phyloP scores from a whole-genome alignment of 1,140 invertebrate genomes.

The Spodoptera litura region DNA sequence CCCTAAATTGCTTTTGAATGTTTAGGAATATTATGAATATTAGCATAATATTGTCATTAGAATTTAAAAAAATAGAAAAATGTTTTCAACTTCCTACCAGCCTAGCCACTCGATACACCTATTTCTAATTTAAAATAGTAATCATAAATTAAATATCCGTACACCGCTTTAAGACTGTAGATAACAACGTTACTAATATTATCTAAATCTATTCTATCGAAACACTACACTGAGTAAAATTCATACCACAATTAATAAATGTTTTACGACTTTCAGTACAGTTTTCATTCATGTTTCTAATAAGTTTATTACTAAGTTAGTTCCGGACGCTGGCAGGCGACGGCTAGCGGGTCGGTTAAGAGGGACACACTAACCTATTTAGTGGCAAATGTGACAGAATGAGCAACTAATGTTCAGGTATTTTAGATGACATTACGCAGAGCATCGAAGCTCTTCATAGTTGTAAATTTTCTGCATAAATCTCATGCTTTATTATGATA shows the following conservation, averaged over 20 bases:
- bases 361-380: conserved; percentile 24
- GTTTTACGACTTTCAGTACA: not conserved
- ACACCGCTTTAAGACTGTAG: too few relatives aligned
- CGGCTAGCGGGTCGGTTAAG: not conserved
- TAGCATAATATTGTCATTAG: too few relatives aligned
- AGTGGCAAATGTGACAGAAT: conserved; percentile 1
- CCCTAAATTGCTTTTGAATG: conserved; percentile 16
- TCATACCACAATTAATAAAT: not conserved
- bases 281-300: conserved; percentile 13
- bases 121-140: too few relatives aligned
- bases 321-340: not conserved
- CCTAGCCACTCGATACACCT: too few relatives aligned
- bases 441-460: not conserved
- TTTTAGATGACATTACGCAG: not conserved
- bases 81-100: too few relatives aligned
- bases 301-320: conserved; percentile 2
- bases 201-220: too few relatives aligned
- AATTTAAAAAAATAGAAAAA: too few relatives aligned
- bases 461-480: too few relatives aligned
- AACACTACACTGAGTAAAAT: too few relatives aligned
- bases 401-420: conserved; percentile 15
- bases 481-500: too few relatives aligned
- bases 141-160: too few relatives aligned
- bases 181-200: too few relatives aligned
- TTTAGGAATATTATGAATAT: not conserved